A percentile compares a stretch with the other conserved stretches of the same genome.
These are phyloP conservation scores for Eumaeus atala DNA, from an alignment of 1,140 invertebrate species.

Conservation along the genomic window DNA sequence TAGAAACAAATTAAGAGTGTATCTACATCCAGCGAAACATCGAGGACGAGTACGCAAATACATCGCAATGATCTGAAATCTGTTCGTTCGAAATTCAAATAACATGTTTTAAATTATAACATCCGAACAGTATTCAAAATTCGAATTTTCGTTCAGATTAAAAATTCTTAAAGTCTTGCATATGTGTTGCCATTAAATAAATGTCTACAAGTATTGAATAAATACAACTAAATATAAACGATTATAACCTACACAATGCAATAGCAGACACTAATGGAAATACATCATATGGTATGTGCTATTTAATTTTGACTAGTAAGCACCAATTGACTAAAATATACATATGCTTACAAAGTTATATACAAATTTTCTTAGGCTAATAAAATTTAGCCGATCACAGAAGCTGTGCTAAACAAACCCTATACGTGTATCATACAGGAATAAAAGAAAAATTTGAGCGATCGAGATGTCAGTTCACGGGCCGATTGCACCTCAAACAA, in stretches of 20 bases:
- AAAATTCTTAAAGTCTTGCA: too few relatives aligned
- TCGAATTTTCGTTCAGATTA: too few relatives aligned
- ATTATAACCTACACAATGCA: not conserved
- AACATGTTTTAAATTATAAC: too few relatives aligned
- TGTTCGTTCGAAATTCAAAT: too few relatives aligned
- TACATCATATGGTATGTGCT: constrained; percentile 37
- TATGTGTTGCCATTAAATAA: not conserved
- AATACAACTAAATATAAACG: constrained; percentile 5
- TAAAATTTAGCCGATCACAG: constrained; percentile 63
- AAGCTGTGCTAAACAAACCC: constrained; percentile 23
- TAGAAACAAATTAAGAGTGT: too few relatives aligned
- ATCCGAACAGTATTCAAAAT: too few relatives aligned
- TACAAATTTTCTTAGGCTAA: constrained; percentile 55
- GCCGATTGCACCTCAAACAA: not conserved
- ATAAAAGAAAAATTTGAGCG: constrained; percentile 37
- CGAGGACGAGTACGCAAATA: too few relatives aligned
- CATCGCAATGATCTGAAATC: too few relatives aligned
- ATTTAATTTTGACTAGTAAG: constrained; percentile 75
- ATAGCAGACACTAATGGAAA: constrained; percentile 3
- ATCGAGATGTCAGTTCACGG: constrained; percentile 1
- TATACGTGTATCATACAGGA: constrained; percentile 3
- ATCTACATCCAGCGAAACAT: too few relatives aligned
- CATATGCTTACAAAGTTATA: constrained; percentile 50
- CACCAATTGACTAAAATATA: constrained; percentile 66
- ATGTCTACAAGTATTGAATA: not conserved